Percentiles rank a stretch among this genome's conserved stretches.
phyloP scores from a whole-genome alignment of 2,888 invertebrate genomes.

The Calliphora vomitoria region DNA sequence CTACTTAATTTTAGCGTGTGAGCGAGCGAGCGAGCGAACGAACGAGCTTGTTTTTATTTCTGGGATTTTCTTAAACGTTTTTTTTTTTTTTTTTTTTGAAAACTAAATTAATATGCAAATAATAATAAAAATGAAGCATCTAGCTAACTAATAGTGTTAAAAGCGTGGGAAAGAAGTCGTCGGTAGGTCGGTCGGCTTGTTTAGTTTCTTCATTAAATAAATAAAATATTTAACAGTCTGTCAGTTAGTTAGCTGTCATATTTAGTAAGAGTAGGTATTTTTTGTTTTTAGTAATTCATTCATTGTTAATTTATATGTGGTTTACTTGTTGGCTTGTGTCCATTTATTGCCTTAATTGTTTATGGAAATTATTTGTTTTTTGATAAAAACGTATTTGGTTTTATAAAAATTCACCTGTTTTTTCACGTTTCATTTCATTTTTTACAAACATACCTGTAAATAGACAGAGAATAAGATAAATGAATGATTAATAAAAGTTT shows the following conservation, averaged over 20 bases:
- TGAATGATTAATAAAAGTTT: conserved; percentile 29
- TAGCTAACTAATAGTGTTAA: conserved; percentile 31
- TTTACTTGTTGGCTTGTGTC: background rate
- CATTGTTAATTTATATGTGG: background rate
- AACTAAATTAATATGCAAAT: conserved; percentile 72
- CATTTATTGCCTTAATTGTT: conserved; percentile 53
- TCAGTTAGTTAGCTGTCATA: background rate
- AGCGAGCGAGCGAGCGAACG: background rate
- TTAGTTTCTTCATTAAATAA: background rate
- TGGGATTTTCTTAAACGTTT: conserved; percentile 29
- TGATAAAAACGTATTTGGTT: conserved; percentile 52
- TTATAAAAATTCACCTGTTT: conserved; percentile 51
- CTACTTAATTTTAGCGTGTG: background rate
- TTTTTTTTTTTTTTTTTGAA: no score
- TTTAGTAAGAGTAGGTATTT: background rate
- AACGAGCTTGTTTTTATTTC: conserved; percentile 20
- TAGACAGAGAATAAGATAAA: conserved; percentile 56
- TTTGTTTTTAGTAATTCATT: background rate
- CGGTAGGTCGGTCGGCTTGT: conserved; percentile 14
- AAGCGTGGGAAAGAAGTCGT: conserved; percentile 69
- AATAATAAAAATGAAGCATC: conserved; percentile 58
- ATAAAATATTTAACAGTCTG: conserved; percentile 8
- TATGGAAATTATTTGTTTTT: conserved; percentile 30
- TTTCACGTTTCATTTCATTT: conserved; percentile 23
- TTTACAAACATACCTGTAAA: conserved; percentile 64